Conservation (phyloP, 2,113 vertebrate genomes). For the Dasypus novemcinctus region DNA sequence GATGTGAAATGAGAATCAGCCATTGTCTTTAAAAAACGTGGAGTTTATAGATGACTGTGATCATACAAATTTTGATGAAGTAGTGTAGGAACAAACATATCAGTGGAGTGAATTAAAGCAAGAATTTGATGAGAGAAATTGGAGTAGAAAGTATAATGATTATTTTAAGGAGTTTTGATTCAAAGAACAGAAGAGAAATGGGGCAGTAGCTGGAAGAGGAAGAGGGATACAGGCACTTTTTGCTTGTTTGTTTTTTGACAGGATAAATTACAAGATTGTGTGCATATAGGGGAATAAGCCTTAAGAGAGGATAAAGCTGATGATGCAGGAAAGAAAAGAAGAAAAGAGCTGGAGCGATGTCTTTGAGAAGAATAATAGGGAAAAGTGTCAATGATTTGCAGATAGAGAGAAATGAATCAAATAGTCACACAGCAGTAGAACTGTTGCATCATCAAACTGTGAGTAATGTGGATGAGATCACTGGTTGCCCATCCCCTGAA, state of each 20-base stretch:
- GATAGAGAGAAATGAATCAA: constrained; percentile 9
- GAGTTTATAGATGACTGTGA: background rate
- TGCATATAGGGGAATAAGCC: background rate
- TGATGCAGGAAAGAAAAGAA: background rate
- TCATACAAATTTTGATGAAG: background rate
- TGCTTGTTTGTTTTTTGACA: background rate
- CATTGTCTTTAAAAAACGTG: background rate
- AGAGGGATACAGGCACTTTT: background rate
- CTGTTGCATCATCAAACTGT: background rate
- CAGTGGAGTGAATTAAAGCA: background rate
- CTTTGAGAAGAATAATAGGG: background rate
- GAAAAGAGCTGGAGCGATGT: background rate
- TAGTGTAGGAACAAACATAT: background rate
- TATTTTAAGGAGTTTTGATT: background rate
- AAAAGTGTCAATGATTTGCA: background rate
- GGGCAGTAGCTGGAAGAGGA: background rate
- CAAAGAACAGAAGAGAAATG: background rate
- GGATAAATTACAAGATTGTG: background rate
- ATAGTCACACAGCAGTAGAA: background rate
- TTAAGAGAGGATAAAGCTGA: background rate
- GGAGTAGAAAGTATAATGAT: background rate
- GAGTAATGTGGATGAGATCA: background rate
- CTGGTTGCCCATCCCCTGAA: background rate
- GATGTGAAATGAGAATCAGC: background rate
- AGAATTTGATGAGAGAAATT: background rate